phyloP scores from a whole-genome alignment of 2,888 invertebrate genomes.

The Apamea sordens region DNA sequence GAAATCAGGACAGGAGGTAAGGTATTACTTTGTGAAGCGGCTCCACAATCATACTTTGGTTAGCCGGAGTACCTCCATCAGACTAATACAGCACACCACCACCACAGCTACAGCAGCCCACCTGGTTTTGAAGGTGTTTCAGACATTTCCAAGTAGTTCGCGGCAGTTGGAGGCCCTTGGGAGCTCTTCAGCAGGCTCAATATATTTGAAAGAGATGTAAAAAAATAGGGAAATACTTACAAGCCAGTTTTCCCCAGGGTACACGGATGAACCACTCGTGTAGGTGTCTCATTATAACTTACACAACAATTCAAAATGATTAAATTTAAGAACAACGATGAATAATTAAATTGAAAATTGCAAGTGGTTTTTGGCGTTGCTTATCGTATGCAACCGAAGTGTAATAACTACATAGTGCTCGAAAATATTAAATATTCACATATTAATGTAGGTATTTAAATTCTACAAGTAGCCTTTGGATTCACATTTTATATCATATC shows the following conservation, averaged over 20 bases:
- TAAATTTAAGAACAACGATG: background rate
- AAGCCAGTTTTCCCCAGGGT: constrained; percentile 91
- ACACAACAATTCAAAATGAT: background rate
- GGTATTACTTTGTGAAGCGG: background rate
- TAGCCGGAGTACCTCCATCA: too few relatives aligned
- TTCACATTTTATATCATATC: constrained; percentile 5
- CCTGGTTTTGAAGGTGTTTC: too few relatives aligned
- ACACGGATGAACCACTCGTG: constrained; percentile 81
- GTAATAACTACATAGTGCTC: background rate
- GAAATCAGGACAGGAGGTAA: background rate
- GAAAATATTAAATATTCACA: background rate
- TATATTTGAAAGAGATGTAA: background rate
- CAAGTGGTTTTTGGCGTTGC: background rate
- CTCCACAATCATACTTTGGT: background rate
- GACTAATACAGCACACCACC: background rate
- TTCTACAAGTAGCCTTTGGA: constrained; percentile 10
- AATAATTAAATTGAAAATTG: background rate
- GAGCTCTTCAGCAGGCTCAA: background rate
- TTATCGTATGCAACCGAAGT: background rate
- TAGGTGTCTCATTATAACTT: constrained; percentile 58
- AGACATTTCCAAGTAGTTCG: background rate
- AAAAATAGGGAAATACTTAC: constrained; percentile 74
- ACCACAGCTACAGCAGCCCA: background rate
- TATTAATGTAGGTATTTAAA: constrained; percentile 3
- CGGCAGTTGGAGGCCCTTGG: too few relatives aligned